Evolutionary conservation across 2,797 vertebrate species (phyloP).

Genomic region (Sebastiscus albofasciatus): DNA sequence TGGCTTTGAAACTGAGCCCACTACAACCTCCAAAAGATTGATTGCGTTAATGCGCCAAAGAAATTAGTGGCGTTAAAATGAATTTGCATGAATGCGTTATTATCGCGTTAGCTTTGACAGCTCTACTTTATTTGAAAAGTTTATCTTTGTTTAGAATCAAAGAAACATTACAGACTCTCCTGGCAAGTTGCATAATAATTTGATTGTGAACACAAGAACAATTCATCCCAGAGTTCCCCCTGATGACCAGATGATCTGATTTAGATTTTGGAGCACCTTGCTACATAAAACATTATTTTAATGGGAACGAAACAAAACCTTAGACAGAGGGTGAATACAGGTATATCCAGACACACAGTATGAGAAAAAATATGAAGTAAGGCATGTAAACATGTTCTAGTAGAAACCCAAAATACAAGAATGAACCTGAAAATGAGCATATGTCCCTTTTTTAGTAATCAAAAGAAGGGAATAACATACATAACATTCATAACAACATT

Average conservation of each 20-base stretch:
- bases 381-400: no score
- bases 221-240: not conserved
- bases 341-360: no score
- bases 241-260: not conserved
- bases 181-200: not conserved
- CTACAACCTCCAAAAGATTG: no score
- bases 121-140: not conserved
- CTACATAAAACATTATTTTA: not conserved
- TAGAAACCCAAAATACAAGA: no score
- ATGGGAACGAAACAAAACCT: not conserved
- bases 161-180: not conserved
- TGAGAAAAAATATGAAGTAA: no score
- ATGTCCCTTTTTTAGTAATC: not conserved
- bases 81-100: no score
- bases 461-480: not conserved
- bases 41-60: no score
- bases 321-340: no score
- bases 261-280: not conserved
- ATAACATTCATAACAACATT: not conserved
- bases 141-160: not conserved
- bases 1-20: no score
- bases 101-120: no score
- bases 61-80: no score
- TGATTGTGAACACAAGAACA: conserved; percentile 10
- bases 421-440: no score